Base-by-base conservation (phyloP, 1,140 invertebrate species). In the Drosophila orosa region DNA sequence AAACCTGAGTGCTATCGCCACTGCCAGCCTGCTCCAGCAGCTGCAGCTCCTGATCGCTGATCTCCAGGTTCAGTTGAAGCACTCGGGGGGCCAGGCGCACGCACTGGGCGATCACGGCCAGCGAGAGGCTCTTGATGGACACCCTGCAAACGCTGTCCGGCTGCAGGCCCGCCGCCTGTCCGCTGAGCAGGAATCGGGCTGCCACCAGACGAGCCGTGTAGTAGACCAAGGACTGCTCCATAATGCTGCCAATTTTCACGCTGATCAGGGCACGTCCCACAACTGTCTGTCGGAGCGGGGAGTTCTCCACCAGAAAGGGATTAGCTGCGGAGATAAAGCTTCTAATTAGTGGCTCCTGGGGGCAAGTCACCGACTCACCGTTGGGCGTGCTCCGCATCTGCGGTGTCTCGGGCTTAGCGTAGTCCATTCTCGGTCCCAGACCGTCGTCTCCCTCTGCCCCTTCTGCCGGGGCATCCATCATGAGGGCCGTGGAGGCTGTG, bases 71-170 rank as follows among this genome's bases (percentile, higher is more conserved):
- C 13, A 94, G 72, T 19, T 94, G 92, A 48, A 97, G 94, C 24
- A 95, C 85, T n/a, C 93, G 90, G 0, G 97, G 96, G 72, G 94
- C 93, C 27, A 97, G 82, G 31, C 93, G 93, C 31, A 97, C 91
- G 45, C 96, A 94, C 52, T 94, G 93, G 5, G 94, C 93, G 12
- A 98, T 85, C 86, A 96, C 97, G 45, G 93, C 94, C 7, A 98
- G 87, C 8, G 96, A 95, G 24, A 97, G 92, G 17, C 95, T 95
- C 93, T 97, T 97, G 1, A 97, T 95, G 76, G 96, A 97, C 13
- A 98, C 96, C 17, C 97, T 93, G 17, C 96, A 95, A 31, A 92
- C 92, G 60, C 93, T 93, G 81, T 97, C 96, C 7, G 94, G 90
- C 37, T 96, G 93, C 56, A 95, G 90, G 25, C 92, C 91, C 3